A percentile compares a stretch with the other conserved stretches of the same genome.
Conservation (phyloP, 2,797 vertebrate genomes). For the Pseudomugil tenellus region DNA sequence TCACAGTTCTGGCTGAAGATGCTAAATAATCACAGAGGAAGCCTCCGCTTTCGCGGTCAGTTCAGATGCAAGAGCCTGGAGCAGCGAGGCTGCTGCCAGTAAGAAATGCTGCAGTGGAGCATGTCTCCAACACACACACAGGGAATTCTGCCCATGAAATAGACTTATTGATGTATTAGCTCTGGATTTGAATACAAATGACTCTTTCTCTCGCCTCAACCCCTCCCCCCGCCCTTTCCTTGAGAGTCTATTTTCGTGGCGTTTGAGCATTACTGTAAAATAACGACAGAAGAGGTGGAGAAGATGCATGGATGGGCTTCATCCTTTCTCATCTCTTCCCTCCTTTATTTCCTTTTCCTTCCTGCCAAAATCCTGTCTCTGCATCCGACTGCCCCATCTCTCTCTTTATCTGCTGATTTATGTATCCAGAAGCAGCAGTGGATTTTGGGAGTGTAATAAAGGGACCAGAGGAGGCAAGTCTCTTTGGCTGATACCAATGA, state of each 20-base stretch:
- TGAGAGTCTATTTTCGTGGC: conserved; percentile 31
- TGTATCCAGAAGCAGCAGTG: conserved; percentile 27
- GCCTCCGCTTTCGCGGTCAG: conserved; percentile 26
- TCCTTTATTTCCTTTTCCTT: conserved; percentile 26
- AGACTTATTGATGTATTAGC: conserved; percentile 69
- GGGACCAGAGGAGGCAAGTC: conserved; percentile 42
- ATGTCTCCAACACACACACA: conserved; percentile 32
- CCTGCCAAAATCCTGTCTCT: conserved; percentile 25
- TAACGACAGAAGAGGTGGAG: conserved; percentile 23
- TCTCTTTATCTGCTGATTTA: conserved; percentile 1
- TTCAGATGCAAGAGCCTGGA: conserved; percentile 33
- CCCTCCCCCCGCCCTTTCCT: conserved; percentile 1
- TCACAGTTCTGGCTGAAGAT: neutral
- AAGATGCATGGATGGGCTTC: conserved; percentile 16
- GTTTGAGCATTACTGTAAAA: conserved; percentile 43
- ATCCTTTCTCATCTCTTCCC: neutral
- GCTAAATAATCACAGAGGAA: conserved; percentile 21
- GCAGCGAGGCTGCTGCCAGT: conserved; percentile 20
- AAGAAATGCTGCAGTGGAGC: conserved; percentile 47
- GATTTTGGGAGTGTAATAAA: conserved; percentile 44
- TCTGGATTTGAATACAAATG: conserved; percentile 77
- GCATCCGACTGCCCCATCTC: conserved; percentile 23
- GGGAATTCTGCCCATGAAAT: conserved; percentile 57
- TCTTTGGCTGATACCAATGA: conserved; percentile 51
- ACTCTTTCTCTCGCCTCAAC: conserved; percentile 28